phyloP scores from a whole-genome alignment of 1,140 invertebrate species.

The Drosophila cardini region DNA sequence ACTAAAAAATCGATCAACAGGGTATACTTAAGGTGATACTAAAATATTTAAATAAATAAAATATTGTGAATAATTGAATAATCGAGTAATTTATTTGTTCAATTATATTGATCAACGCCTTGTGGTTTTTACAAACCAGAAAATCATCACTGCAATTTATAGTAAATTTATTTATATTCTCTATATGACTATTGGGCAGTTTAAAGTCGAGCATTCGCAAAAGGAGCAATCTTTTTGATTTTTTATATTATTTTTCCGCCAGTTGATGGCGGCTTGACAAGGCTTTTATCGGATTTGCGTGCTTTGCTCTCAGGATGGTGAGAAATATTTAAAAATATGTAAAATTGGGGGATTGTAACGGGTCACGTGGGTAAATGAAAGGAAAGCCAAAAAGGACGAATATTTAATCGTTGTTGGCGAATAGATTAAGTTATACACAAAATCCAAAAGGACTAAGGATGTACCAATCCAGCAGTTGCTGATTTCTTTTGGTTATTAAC shows the following conservation, averaged over 20 bases:
- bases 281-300: slow-evolving; percentile 73
- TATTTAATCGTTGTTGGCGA: slow-evolving; percentile 24
- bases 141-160: too few species aligned
- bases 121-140: too few species aligned
- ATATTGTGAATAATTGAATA: too few species aligned
- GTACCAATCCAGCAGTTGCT: too few species aligned
- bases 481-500: too few species aligned
- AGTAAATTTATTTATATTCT: too few species aligned
- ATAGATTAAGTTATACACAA: slow-evolving; percentile 26
- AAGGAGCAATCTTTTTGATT: slow-evolving; percentile 16
- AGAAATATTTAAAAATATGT: slow-evolving; percentile 58
- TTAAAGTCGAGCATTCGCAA: neutral
- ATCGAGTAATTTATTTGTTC: too few species aligned
- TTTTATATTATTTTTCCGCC: slow-evolving; percentile 37
- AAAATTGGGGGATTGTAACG: slow-evolving; percentile 54
- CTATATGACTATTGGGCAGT: neutral
- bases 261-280: slow-evolving; percentile 48
- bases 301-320: slow-evolving; percentile 28
- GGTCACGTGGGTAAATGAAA: slow-evolving; percentile 27
- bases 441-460: neutral
- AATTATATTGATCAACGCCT: too few species aligned
- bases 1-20: slow-evolving; percentile 3
- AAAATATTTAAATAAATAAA: too few species aligned
- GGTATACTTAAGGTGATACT: neutral
- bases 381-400: slow-evolving; percentile 31